Base-by-base conservation (phyloP, 2,888 invertebrate genomes). In the Panzeria rudis region DNA sequence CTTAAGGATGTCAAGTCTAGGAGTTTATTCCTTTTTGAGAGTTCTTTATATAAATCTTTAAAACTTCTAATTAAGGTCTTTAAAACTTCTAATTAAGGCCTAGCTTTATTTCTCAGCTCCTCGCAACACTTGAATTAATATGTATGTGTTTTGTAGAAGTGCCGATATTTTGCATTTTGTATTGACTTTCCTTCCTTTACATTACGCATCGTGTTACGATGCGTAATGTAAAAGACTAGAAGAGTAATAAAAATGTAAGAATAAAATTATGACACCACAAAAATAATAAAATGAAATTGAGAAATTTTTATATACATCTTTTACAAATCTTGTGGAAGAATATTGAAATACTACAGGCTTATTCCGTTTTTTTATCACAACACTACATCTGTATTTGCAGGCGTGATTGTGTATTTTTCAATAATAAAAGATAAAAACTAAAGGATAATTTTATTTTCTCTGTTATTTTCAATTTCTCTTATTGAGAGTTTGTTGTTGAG, bases 241-340 rank as follows among this genome's bases (percentile, higher is more conserved):
- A 29, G 54, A 52, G 25, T 20, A 50, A 4, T 20, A 11, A 17
- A 52, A 52, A 52, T 13, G n/a, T n/a, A 25, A 54, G 25, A 25
- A 54, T 54, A 25, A 54, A 25, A 13, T 3, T 54, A 25, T 25
- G 25, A 15, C 29, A n/a, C 54, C 29, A 54, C 54, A 54, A 54
- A 5, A 25, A 54, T 15, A 54, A 25, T 25, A n/a, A 15, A 54
- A 54, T 29, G 3, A 15, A 54, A 54, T 15, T 54, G 25, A 25
- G 29, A 54, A 54, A 25, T 54, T 13, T n/a, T 0, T 54, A 4
- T 7, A 38, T 11, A 38, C 38, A 38, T 3, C 15, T 25, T 15
- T 54, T n/a, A 54, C 8, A 54, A 54, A 25, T 29, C 15, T 54
- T 54, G 5, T 54, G 52, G n/a, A 25, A 54, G 29, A 29, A 54